A percentile compares a stretch with the other conserved stretches of the same genome.
These are phyloP conservation scores for Scaptomyza hsui DNA, from an alignment of 1,140 invertebrate genomes.

Conservation along the genomic window DNA sequence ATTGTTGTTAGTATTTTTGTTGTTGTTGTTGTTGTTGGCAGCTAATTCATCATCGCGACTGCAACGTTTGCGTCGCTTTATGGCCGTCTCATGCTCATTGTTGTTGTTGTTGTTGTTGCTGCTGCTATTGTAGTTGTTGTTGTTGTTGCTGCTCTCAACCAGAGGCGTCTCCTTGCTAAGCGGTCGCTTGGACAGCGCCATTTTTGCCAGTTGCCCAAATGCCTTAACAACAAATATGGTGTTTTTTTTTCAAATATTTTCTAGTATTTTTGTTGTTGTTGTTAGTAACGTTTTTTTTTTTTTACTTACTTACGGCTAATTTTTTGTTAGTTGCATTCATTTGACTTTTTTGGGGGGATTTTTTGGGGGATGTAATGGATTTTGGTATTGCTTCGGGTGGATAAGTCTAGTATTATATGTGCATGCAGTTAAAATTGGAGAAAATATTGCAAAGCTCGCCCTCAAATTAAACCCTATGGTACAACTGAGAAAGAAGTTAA, in stretches of 20 bases:
- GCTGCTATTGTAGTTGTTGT: conserved; percentile 13
- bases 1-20: conserved; percentile 32
- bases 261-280: conserved; percentile 21
- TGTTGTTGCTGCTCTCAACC: conserved; percentile 58
- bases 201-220: conserved; percentile 47
- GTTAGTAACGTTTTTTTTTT: conserved; percentile 27
- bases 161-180: conserved; percentile 79
- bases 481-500: not conserved
- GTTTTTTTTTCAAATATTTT: conserved; percentile 14
- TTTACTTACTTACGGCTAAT: conserved; percentile 28
- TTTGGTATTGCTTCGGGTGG: not conserved
- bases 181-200: conserved; percentile 82
- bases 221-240: conserved; percentile 45
- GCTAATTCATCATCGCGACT: conserved; percentile 76
- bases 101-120: conserved; percentile 37
- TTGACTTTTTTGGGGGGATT: not conserved
- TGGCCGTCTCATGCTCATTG: conserved; percentile 71
- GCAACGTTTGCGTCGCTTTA: conserved; percentile 80
- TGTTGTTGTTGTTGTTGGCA: conserved; percentile 55
- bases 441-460: not conserved
- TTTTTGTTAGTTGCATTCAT: conserved; percentile 5
- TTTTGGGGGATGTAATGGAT: not conserved
- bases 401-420: not conserved
- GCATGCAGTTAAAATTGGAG: conserved; percentile 15
- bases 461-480: not conserved